Conservation (phyloP, 2,113 vertebrate species). For the Copsychus sechellarum region DNA sequence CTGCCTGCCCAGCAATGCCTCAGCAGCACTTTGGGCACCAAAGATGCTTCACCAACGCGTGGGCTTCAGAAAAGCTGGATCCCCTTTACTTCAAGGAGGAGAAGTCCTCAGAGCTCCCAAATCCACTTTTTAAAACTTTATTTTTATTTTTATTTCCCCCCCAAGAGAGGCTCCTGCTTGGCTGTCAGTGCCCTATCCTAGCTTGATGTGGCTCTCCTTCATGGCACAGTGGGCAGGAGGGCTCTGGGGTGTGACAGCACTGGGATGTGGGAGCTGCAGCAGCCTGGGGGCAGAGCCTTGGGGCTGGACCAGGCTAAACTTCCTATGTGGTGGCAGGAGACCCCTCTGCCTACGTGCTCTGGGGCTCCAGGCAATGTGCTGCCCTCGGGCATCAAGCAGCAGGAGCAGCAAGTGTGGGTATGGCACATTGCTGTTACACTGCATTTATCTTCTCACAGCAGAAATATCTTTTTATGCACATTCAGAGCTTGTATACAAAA, state of each 20-base stretch:
- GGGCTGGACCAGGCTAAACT: background rate
- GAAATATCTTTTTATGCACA: background rate
- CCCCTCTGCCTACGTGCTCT: background rate
- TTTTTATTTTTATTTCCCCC: background rate
- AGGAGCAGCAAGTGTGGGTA: background rate
- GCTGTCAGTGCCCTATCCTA: accelerated
- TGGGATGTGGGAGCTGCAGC: background rate
- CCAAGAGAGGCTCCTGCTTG: background rate
- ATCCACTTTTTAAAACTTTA: background rate
- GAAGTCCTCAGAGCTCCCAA: background rate
- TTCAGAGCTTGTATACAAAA: background rate
- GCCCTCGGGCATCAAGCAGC: background rate
- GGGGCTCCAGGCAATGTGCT: background rate
- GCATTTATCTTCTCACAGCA: background rate
- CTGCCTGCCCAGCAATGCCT: background rate
- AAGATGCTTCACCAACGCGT: accelerated
- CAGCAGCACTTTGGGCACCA: background rate
- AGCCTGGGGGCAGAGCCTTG: background rate
- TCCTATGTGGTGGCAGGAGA: background rate
- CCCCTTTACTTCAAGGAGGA: background rate
- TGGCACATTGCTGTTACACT: background rate
- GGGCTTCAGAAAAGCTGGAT: background rate
- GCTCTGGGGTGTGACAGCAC: background rate
- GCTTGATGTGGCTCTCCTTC: background rate
- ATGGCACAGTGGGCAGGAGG: background rate